A percentile compares a stretch with the other conserved stretches of the same genome.
phyloP scores from a whole-genome alignment of 2,797 vertebrate genomes.

The Loris lydekkerianus region DNA sequence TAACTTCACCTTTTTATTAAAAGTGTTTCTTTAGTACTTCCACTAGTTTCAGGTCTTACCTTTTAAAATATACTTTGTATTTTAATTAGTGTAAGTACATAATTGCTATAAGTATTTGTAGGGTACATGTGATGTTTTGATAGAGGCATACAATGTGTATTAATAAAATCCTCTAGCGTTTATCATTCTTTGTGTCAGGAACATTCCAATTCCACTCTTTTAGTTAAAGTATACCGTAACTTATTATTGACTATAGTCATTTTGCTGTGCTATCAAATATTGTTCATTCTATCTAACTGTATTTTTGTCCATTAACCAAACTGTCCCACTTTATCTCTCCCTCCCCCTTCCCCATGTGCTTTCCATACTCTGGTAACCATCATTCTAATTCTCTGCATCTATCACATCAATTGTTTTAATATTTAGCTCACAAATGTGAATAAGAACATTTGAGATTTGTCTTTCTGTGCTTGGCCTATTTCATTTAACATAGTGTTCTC shows the following conservation, averaged over 20 bases:
- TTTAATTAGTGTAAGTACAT: background rate
- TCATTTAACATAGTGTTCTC: background rate
- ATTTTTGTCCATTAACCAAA: background rate
- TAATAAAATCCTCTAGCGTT: background rate
- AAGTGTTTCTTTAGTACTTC: too few species aligned
- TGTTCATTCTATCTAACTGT: background rate
- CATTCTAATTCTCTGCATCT: background rate
- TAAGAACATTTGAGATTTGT: background rate
- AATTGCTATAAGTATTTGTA: background rate
- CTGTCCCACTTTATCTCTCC: background rate
- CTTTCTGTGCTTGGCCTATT: background rate
- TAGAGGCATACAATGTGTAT: background rate
- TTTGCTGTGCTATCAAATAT: background rate
- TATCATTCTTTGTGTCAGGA: background rate
- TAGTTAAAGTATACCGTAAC: background rate
- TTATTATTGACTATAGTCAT: background rate
- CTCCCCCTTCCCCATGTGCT: background rate
- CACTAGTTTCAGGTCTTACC: too few species aligned
- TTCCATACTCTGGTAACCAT: background rate
- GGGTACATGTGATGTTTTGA: background rate
- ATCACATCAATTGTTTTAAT: background rate
- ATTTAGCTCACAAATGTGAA: background rate
- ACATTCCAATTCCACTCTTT: background rate
- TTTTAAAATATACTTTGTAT: background rate
- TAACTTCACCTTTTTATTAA: constrained; percentile 25